These are phyloP conservation scores for Polyergus mexicanus DNA, from an alignment of 1,140 invertebrate species.

Conservation along the genomic window DNA sequence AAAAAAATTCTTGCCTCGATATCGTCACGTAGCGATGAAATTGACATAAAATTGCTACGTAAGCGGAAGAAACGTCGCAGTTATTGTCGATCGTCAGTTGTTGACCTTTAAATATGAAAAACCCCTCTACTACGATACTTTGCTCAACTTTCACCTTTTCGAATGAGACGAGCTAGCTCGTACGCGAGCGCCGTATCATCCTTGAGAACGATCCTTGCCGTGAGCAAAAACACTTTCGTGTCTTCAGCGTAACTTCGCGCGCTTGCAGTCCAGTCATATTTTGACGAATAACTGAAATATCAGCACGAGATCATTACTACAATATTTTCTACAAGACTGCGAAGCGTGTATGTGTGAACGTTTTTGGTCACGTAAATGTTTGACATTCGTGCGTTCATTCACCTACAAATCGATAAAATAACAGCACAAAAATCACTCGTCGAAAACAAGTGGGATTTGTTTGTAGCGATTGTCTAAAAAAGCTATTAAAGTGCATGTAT, in stretches of 20 bases:
- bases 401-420: constrained; percentile 34
- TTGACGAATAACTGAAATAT: constrained; percentile 51
- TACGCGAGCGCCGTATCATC: constrained; percentile 41
- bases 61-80: constrained; percentile 58
- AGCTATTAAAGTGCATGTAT: neutral
- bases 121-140: constrained; percentile 33
- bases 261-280: neutral
- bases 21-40: constrained; percentile 48
- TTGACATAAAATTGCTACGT: constrained; percentile 48
- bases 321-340: constrained; percentile 8
- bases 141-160: constrained; percentile 63
- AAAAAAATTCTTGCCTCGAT: neutral
- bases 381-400: constrained; percentile 14
- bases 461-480: neutral
- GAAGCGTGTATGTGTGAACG: neutral
- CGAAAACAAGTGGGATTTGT: neutral
- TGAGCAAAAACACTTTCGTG: constrained; percentile 48
- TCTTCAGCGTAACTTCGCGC: neutral
- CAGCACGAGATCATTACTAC: constrained; percentile 26
- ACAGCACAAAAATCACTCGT: constrained; percentile 6
- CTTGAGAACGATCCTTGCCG: constrained; percentile 62
- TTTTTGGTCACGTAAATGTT: constrained; percentile 10
- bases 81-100: constrained; percentile 58
- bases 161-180: constrained; percentile 43
- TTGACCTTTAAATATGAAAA: constrained; percentile 65